Evolutionary conservation across 35 echinoderm and acorn worm genomes (phyloP), one percentile per base, ranked within the genome.

Genomic region (Strongylocentrotus purpuratus): DNA sequence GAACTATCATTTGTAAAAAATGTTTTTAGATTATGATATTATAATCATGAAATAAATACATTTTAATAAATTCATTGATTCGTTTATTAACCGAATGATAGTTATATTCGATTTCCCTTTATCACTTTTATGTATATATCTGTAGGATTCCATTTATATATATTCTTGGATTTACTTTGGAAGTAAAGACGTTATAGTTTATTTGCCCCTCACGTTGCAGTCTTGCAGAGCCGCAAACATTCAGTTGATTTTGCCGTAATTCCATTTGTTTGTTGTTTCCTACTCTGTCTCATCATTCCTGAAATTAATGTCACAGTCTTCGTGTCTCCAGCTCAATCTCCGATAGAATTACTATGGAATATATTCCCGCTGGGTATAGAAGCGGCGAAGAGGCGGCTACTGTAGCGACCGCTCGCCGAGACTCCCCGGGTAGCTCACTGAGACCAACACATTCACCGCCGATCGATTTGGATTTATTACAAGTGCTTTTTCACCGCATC

Each of bases 381-480:
- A 93, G 91, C 91, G 33, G 91, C 45, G 46, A 58, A 32, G 28
- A 93, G 46, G n/a, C 91, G 91, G 91, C 91, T 93, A 93, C 48
- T 31, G 48, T 93, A 50, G 46, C 91, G 91, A 58, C 91, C 91
- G 48, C 91, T 93, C 91, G 91, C 46, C 91, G 91, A 31, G 91
- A 32, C 91, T 93, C 91, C 4, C 18, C 91, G 48, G 91, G 91
- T 31, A 93, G 91, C 91, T n/a, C 46, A 46, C 91, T 47, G 28
- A 33, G 46, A 58, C 46, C 48, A 25, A 93, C 91, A 93, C 91
- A 33, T 93, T 46, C 87, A 33, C 17, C 17, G 87, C 20, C 65
- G 65, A 78, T 28, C 65, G 4, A n/a, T n/a, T 28, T 22, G 22
- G 22, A n/a, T n/a, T n/a, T 7, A 78, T 78, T 78, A 22, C 65